These are phyloP conservation scores for Centruroides sculpturatus DNA, from an alignment of 1,140 invertebrate genomes.

Conservation along the genomic window DNA sequence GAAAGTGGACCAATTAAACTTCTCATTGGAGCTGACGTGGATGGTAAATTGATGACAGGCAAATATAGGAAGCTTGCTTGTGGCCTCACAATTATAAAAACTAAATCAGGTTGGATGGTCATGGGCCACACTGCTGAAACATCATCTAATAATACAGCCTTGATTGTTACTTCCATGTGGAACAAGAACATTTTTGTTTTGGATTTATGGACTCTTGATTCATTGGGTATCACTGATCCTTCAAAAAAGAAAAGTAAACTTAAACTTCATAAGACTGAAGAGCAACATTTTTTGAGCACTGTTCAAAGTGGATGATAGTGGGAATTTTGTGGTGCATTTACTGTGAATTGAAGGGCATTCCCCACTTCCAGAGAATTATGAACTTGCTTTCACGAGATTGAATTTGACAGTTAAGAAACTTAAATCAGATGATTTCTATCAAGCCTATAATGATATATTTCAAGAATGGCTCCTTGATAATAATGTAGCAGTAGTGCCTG, in stretches of 20 bases:
- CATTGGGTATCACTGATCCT: slow-evolving; percentile 26
- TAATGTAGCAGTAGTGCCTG: slow-evolving; percentile 21
- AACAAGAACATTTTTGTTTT: slow-evolving; percentile 11
- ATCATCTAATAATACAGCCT: background rate
- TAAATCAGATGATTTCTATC: slow-evolving; percentile 12
- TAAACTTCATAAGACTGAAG: slow-evolving; percentile 12
- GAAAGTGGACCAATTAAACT: background rate
- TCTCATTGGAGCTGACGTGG: background rate
- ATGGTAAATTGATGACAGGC: background rate
- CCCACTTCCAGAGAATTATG: slow-evolving; percentile 16
- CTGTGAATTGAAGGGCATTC: slow-evolving; percentile 23
- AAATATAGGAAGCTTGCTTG: background rate
- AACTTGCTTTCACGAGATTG: slow-evolving; percentile 17
- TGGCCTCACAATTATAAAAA: slow-evolving; percentile 1
- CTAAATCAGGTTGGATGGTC: background rate
- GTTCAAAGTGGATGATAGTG: slow-evolving; percentile 18
- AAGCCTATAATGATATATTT: slow-evolving; percentile 24
- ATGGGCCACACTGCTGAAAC: too few species aligned
- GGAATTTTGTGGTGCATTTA: slow-evolving; percentile 21
- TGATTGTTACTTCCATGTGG: slow-evolving; percentile 16
- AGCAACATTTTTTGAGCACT: slow-evolving; percentile 23
- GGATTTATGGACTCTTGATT: slow-evolving; percentile 28
- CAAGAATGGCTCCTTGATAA: slow-evolving; percentile 20
- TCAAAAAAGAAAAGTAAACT: slow-evolving; percentile 19
- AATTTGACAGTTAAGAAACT: slow-evolving; percentile 17